Evolutionary conservation across 1,140 invertebrate genomes (phyloP).

Genomic region (Propsilocerus akamusi): DNA sequence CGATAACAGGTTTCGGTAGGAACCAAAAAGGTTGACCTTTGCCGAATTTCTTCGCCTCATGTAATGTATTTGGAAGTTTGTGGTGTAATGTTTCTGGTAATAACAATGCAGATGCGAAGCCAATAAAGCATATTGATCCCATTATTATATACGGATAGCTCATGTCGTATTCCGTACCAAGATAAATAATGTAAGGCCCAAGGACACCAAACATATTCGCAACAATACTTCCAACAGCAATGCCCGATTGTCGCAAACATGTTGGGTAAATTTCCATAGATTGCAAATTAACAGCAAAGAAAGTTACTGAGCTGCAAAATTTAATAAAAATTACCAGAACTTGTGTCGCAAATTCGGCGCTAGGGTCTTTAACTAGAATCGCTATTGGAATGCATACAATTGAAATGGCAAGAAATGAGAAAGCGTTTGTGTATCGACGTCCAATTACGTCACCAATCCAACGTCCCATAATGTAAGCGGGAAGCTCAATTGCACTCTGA

Average conservation of each 20-base stretch:
- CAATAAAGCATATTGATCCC: constrained; percentile 30
- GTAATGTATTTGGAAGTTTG: constrained; percentile 45
- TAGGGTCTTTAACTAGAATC: constrained; percentile 19
- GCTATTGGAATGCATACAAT: constrained; percentile 26
- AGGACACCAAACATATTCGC: constrained; percentile 35
- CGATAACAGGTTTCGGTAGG: no score
- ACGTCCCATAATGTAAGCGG: constrained; percentile 8
- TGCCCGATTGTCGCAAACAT: constrained; percentile 40
- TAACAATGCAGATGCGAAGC: constrained; percentile 33
- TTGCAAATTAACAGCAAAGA: constrained; percentile 40
- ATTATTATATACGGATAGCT: constrained; percentile 35
- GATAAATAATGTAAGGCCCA: constrained; percentile 50
- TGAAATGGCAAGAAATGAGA: constrained; percentile 24
- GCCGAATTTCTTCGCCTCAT: constrained; percentile 49
- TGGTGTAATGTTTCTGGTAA: constrained; percentile 51
- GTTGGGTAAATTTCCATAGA: constrained; percentile 51
- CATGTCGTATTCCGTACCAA: constrained; percentile 27
- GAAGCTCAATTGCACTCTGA: constrained; percentile 35
- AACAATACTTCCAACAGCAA: constrained; percentile 36
- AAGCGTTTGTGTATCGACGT: constrained; percentile 28
- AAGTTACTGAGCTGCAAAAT: constrained; percentile 37
- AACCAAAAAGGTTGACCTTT: no score
- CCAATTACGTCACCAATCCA: constrained; percentile 29
- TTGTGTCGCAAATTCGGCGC: constrained; percentile 21
- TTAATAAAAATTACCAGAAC: constrained; percentile 34